Evolutionary conservation across 1,140 invertebrate species (phyloP).

Genomic region (Bradysia coprophila): DNA sequence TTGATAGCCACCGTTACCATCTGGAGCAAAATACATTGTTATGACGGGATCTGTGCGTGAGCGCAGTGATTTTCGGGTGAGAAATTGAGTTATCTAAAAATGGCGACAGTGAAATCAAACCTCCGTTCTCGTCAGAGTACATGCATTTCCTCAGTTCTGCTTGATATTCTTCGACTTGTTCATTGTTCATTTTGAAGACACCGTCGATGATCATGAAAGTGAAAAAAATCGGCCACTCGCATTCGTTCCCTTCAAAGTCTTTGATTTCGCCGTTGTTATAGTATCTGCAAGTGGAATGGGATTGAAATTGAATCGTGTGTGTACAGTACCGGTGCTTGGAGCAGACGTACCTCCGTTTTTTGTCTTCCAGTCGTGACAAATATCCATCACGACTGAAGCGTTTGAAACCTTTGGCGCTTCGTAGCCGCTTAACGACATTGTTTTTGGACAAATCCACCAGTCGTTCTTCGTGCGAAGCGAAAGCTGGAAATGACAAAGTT

Average conservation of each 20-base stretch:
- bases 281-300: slow-evolving; percentile 27
- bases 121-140: slow-evolving; percentile 57
- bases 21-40: slow-evolving; percentile 73
- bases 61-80: not conserved
- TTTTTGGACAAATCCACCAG: slow-evolving; percentile 72
- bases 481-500: slow-evolving; percentile 92
- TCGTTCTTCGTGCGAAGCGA: slow-evolving; percentile 89
- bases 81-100: no score
- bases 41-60: slow-evolving; percentile 52
- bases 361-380: slow-evolving; percentile 75
- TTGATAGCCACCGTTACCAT: slow-evolving; percentile 34
- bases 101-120: slow-evolving; percentile 23
- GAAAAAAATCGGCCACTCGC: slow-evolving; percentile 95
- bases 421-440: slow-evolving; percentile 70
- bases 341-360: no score
- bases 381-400: slow-evolving; percentile 91
- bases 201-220: slow-evolving; percentile 93
- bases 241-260: slow-evolving; percentile 92
- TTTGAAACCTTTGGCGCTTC: slow-evolving; percentile 85
- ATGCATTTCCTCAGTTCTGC: slow-evolving; percentile 60
- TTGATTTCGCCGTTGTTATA: slow-evolving; percentile 47
- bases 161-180: slow-evolving; percentile 84
- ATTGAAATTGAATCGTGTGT: no score
- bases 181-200: slow-evolving; percentile 71
- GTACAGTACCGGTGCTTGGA: no score